These are phyloP conservation scores for Danaus chrysippus DNA, from an alignment of 2,888 invertebrate species.

Conservation along the genomic window DNA sequence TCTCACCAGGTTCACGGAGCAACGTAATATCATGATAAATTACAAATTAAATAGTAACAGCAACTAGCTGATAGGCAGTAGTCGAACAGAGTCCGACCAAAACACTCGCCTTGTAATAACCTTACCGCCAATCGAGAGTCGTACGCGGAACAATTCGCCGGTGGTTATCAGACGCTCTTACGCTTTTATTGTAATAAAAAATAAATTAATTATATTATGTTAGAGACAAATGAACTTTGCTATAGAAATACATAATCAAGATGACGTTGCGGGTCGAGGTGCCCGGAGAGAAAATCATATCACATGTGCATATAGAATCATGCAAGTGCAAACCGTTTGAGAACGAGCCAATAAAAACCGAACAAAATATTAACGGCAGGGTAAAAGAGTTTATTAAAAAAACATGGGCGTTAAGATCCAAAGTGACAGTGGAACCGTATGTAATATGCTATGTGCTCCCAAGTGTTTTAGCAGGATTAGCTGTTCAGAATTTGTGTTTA, in stretches of 20 bases:
- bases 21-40: constrained; percentile 70
- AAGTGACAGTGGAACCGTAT: constrained; percentile 83
- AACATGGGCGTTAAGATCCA: constrained; percentile 63
- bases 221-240: constrained; percentile 30
- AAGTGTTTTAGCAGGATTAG: constrained; percentile 82
- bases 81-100: constrained; percentile 49
- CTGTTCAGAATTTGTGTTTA: constrained; percentile 76
- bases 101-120: constrained; percentile 48
- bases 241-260: constrained; percentile 46
- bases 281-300: constrained; percentile 61
- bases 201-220: constrained; percentile 28
- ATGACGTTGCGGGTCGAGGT: constrained; percentile 75
- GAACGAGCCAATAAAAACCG: constrained; percentile 53
- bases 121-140: constrained; percentile 41
- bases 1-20: constrained; percentile 42
- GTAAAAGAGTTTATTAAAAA: constrained; percentile 63
- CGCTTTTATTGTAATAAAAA: constrained; percentile 27
- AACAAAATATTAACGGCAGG: constrained; percentile 57
- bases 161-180: constrained; percentile 27
- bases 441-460: constrained; percentile 83
- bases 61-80: constrained; percentile 68
- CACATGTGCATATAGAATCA: constrained; percentile 53
- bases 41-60: constrained; percentile 69
- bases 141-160: constrained; percentile 51
- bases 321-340: constrained; percentile 61